Percentiles rank a stretch among this genome's conserved stretches.
phyloP scores from a whole-genome alignment of 2,113 vertebrate species.

The Ranitomeya variabilis region DNA sequence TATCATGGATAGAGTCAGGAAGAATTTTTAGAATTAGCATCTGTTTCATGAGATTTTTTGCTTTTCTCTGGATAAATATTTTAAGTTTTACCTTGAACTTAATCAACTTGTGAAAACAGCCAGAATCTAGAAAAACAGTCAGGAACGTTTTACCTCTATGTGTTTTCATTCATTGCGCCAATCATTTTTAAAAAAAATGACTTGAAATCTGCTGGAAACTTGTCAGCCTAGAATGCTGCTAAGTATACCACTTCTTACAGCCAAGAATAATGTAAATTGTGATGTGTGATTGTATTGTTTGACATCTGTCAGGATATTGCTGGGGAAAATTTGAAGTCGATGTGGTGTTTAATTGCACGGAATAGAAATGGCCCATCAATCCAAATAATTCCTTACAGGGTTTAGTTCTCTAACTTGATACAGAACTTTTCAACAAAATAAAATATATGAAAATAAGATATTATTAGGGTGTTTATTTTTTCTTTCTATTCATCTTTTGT shows the following conservation, averaged over 20 bases:
- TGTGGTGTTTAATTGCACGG: not conserved
- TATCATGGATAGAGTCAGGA: too few species aligned
- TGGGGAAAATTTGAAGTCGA: not conserved
- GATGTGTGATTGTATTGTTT: slow-evolving; percentile 5
- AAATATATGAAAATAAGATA: not conserved
- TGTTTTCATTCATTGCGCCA: not conserved
- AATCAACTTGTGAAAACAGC: too few species aligned
- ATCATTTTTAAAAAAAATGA: not conserved
- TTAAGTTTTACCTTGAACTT: too few species aligned
- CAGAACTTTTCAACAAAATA: not conserved
- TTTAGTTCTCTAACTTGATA: not conserved
- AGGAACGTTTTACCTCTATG: too few species aligned
- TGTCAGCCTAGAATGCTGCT: not conserved
- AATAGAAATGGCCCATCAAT: not conserved
- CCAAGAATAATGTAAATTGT: not conserved
- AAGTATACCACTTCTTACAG: not conserved
- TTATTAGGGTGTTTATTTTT: not conserved
- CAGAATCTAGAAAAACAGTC: too few species aligned
- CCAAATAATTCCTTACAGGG: not conserved
- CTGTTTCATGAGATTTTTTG: too few species aligned
- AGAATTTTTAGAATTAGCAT: too few species aligned
- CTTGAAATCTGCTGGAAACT: not conserved
- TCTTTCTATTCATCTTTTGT: not conserved
- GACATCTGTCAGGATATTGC: not conserved
- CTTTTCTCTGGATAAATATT: too few species aligned